Conservation (phyloP, 2,797 vertebrate genomes). For the Arctocebus calabarensis region DNA sequence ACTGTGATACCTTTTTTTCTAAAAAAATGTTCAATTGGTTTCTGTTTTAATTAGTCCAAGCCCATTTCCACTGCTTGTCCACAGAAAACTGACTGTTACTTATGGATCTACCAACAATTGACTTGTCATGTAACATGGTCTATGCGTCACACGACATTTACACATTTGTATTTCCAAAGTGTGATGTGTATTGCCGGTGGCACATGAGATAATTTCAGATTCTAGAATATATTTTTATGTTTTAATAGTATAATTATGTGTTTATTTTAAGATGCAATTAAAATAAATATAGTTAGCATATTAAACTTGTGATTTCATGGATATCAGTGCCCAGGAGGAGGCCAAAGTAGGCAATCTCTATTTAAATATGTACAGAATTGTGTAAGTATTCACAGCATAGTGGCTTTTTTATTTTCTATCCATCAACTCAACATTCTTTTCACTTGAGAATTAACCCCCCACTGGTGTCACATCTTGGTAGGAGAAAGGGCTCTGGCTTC, state of each 20-base stretch:
- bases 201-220: not conserved
- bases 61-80: not conserved
- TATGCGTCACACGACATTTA: too few relatives aligned
- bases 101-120: not conserved
- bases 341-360: not conserved
- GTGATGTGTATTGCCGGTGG: not conserved
- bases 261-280: not conserved
- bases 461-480: not conserved
- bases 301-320: constrained; percentile 7
- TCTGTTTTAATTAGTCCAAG: not conserved
- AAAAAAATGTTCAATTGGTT: not conserved
- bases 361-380: not conserved
- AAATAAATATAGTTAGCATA: not conserved
- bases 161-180: not conserved
- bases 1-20: not conserved
- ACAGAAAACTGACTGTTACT: not conserved
- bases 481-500: not conserved
- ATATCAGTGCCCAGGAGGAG: not conserved
- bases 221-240: not conserved
- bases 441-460: not conserved
- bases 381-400: too few relatives aligned
- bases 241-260: not conserved
- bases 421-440: not conserved
- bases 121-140: not conserved
- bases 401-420: not conserved